These are phyloP conservation scores for Sylvicola fuscatus DNA, from an alignment of 2,888 invertebrate species.

Conservation along the genomic window DNA sequence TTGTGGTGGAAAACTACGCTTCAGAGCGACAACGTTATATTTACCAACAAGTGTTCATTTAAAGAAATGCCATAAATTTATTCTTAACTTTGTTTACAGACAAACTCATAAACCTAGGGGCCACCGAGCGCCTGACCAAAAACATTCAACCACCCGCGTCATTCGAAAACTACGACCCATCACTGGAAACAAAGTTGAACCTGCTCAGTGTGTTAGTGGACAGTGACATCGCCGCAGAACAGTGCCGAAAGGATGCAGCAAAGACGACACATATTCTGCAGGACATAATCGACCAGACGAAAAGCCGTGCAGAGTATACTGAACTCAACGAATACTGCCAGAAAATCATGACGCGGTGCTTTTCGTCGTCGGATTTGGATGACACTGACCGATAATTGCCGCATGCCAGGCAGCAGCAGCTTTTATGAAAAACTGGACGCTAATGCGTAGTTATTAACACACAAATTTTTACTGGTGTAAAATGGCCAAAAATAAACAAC, in stretches of 20 bases:
- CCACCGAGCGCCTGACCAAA: slow-evolving; percentile 5
- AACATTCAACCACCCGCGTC: slow-evolving; percentile 9
- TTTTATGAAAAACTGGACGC: too few species aligned
- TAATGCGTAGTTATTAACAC: too few species aligned
- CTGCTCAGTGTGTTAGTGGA: slow-evolving; percentile 10
- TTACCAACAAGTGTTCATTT: too few species aligned
- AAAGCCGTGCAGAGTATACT: slow-evolving; percentile 4
- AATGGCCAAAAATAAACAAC: too few species aligned
- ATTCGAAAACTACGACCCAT: slow-evolving; percentile 9
- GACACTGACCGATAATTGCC: slow-evolving; percentile 6
- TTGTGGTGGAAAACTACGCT: too few species aligned
- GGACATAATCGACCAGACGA: slow-evolving; percentile 4
- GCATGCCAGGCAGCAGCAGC: too few species aligned
- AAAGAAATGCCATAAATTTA: neutral
- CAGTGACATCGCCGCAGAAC: slow-evolving; percentile 6
- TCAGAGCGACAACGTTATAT: too few species aligned
- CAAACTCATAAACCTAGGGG: slow-evolving; percentile 11
- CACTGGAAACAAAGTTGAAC: slow-evolving; percentile 11
- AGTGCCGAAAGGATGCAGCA: slow-evolving; percentile 3
- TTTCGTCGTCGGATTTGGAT: slow-evolving; percentile 1
- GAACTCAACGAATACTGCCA: slow-evolving; percentile 6
- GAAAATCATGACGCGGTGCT: slow-evolving; percentile 2
- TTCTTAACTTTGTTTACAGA: slow-evolving; percentile 7
- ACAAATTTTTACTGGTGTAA: too few species aligned
- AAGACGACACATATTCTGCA: slow-evolving; percentile 6